Conservation (phyloP, 2,888 invertebrate species). For the Rhagium mordax region DNA sequence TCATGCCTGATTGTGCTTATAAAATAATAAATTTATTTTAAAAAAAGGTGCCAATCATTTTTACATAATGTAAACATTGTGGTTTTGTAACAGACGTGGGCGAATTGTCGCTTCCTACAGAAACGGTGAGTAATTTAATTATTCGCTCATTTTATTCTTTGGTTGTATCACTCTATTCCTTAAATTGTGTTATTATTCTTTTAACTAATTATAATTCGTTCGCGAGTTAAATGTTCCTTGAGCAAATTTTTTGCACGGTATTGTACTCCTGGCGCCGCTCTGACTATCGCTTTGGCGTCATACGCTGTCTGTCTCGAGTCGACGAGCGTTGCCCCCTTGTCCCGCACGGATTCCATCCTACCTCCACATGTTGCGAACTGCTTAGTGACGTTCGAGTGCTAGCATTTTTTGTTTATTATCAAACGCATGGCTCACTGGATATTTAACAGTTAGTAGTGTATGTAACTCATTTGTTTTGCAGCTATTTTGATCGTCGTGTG, state of each 20-base stretch:
- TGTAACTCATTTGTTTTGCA: neutral
- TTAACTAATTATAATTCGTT: constrained; percentile 18
- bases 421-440: constrained; percentile 32
- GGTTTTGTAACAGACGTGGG: constrained; percentile 52
- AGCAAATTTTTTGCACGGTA: constrained; percentile 67
- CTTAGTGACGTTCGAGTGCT: constrained; percentile 39
- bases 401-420: constrained; percentile 35
- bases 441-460: no score
- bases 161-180: neutral
- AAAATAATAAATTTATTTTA: constrained; percentile 30
- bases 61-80: constrained; percentile 55
- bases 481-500: constrained; percentile 10
- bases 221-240: constrained; percentile 32
- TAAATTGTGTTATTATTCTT: neutral
- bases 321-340: constrained; percentile 62
- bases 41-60: constrained; percentile 43
- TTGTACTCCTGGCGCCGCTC: constrained; percentile 69
- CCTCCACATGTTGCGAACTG: constrained; percentile 56
- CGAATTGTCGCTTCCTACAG: constrained; percentile 53
- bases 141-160: constrained; percentile 26
- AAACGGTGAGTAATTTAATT: constrained; percentile 53
- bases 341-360: constrained; percentile 62
- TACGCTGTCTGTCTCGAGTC: constrained; percentile 68
- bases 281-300: constrained; percentile 71
- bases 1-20: constrained; percentile 37